Percentiles rank a stretch among this genome's conserved stretches.
Evolutionary conservation across 2,888 invertebrate genomes (phyloP).

Genomic region (Rhagonycha fulva): DNA sequence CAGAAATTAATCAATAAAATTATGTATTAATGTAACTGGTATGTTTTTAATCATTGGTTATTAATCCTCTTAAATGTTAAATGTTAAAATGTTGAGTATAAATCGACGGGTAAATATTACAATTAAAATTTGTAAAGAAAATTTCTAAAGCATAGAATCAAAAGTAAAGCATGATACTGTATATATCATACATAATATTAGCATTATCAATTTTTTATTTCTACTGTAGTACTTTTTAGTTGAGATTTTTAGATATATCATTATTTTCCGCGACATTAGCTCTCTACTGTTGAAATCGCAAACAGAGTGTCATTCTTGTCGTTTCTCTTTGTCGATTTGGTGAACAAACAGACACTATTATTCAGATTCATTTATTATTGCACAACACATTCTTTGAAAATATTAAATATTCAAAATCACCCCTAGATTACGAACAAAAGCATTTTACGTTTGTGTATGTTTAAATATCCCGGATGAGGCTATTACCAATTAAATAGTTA

Average conservation of each 20-base stretch:
- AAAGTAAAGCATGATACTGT: too few relatives aligned
- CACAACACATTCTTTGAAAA: conserved; percentile 13
- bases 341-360: conserved; percentile 33
- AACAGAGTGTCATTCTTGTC: conserved; percentile 32
- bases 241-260: conserved; percentile 34
- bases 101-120: too few relatives aligned
- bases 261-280: conserved; percentile 35
- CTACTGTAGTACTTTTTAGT: conserved; percentile 25
- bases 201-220: conserved; percentile 11
- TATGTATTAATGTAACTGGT: too few relatives aligned
- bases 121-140: too few relatives aligned
- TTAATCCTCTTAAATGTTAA: too few relatives aligned
- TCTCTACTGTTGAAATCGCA: conserved; percentile 28
- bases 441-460: background rate
- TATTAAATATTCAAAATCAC: background rate
- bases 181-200: background rate
- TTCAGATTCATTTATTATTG: conserved; percentile 25
- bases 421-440: background rate
- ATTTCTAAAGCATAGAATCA: too few relatives aligned
- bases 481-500: background rate
- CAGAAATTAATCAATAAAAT: too few relatives aligned
- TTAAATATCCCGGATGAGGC: background rate
- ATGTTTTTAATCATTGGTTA: too few relatives aligned
- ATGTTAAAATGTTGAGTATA: too few relatives aligned
- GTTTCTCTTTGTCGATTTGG: conserved; percentile 27